Evolutionary conservation across 1,140 invertebrate genomes (phyloP).

Genomic region (Aphaenogaster rudis): DNA sequence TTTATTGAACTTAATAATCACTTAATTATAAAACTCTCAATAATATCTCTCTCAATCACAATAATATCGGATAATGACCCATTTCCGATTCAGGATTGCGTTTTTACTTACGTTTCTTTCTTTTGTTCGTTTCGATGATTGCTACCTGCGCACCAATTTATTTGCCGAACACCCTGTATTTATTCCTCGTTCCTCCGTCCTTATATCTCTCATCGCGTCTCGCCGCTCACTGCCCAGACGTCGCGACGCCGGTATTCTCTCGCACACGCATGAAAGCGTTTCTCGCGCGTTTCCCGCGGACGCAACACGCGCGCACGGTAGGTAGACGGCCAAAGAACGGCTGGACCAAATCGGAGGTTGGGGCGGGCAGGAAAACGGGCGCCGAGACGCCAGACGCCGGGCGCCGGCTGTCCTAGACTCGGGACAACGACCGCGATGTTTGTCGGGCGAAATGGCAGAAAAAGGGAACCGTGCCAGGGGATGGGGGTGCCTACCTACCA

Average conservation of each 20-base stretch:
- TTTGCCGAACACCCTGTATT: constrained; percentile 4
- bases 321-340: constrained; percentile 24
- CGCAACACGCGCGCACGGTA: constrained; percentile 1
- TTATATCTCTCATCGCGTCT: constrained; percentile 14
- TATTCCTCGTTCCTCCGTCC: constrained; percentile 7
- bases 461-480: constrained; percentile 42
- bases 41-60: not conserved
- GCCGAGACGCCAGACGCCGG: constrained; percentile 74
- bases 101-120: not conserved
- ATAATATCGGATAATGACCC: not conserved
- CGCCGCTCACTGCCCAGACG: constrained; percentile 35
- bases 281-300: constrained; percentile 31
- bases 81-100: not conserved
- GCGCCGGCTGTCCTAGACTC: constrained; percentile 76
- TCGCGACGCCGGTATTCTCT: constrained; percentile 50
- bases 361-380: constrained; percentile 55
- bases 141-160: constrained; percentile 2
- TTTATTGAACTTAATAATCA: constrained; percentile 18
- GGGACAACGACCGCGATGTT: constrained; percentile 75
- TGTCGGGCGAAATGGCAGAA: constrained; percentile 68
- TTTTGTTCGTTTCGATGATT: not conserved
- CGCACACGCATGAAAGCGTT: not conserved
- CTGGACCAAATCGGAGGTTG: constrained; percentile 34
- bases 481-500: not conserved
- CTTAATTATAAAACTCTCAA: constrained; percentile 18